phyloP scores from a whole-genome alignment of 2,797 vertebrate genomes.

The Mormyrops boulengeri region DNA sequence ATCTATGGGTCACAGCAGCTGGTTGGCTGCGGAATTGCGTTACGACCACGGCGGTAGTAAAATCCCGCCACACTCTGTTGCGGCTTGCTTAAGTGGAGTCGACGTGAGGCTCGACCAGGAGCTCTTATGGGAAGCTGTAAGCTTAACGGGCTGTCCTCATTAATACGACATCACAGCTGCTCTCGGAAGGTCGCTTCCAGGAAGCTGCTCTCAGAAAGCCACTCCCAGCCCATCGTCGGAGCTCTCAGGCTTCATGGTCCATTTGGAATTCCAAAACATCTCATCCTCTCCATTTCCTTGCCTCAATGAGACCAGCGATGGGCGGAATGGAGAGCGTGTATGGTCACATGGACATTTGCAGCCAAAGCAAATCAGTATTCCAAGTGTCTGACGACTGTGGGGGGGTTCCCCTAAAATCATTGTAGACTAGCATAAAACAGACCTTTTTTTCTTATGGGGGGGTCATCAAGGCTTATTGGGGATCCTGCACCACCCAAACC shows the following conservation, averaged over 20 bases:
- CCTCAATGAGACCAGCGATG: neutral
- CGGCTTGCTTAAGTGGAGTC: neutral
- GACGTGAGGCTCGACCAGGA: neutral
- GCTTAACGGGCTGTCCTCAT: neutral
- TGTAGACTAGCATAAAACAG: neutral
- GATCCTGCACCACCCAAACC: neutral
- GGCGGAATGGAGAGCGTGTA: neutral
- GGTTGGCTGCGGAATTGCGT: neutral
- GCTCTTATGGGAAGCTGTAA: neutral
- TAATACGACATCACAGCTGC: neutral
- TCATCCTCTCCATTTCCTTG: neutral
- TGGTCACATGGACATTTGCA: neutral
- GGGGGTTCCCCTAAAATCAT: neutral
- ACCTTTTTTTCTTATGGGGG: neutral
- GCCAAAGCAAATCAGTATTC: neutral
- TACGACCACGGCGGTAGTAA: neutral
- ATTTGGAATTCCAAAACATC: neutral
- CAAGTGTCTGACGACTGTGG: neutral
- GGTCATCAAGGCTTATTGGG: neutral
- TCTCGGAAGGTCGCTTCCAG: neutral
- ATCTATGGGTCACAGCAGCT: conserved; percentile 24
- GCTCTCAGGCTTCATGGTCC: neutral
- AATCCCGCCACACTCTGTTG: neutral
- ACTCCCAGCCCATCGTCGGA: neutral
- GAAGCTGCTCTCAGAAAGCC: neutral